Evolutionary conservation across 2,113 vertebrate genomes (phyloP), one percentile per base, ranked within the genome.

Genomic region (Gyps fulvus): DNA sequence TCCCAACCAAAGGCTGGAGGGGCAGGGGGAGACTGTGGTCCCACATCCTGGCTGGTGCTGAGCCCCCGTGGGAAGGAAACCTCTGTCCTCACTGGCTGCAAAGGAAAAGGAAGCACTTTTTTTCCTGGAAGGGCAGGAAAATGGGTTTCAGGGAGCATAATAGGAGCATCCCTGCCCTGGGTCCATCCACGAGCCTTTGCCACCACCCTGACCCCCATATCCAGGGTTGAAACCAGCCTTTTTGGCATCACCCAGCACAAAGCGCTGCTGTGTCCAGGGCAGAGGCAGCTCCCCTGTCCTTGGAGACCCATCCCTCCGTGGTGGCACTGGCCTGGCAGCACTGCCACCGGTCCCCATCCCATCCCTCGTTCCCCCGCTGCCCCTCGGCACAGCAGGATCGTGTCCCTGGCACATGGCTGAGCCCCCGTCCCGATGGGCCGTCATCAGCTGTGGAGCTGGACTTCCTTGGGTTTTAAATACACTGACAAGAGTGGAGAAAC

Each of bases 351-450:
- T 47, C 7, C 58, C 54, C n/a, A n/a, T 23, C n/a, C 43, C 10
- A 7, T 32, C 29, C 34, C 26, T 65, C 2, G 2, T 13, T 38
- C 16, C 27, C 10, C 1, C 1, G 1, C 8, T 50, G 69, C 31
- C 40, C 45, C 40, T 66, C 10, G 16, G 67, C 36, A 36, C 45
- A n/a, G 27, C 23, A 6, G 3, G 36, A 66, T 15, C 0, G 1
- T 21, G 42, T 34, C 32, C 62, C 36, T 23, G 21, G 8, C 26
- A 21, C 4, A 1, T 1, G 73, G 38, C 66, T 65, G 78, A 79
- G 67, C 19, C 10, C 4, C 36, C 4, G 2, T 34, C 34, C 80
- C 43, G 22, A 10, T 2, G 20, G 43, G 47, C 65, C n/a, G 4
- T 7, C 65, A 38, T 42, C 34, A 38, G 54, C 7, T 27, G 54